Conservation (phyloP, 2,888 invertebrate genomes). For the Pseudeuparius sepicola region DNA sequence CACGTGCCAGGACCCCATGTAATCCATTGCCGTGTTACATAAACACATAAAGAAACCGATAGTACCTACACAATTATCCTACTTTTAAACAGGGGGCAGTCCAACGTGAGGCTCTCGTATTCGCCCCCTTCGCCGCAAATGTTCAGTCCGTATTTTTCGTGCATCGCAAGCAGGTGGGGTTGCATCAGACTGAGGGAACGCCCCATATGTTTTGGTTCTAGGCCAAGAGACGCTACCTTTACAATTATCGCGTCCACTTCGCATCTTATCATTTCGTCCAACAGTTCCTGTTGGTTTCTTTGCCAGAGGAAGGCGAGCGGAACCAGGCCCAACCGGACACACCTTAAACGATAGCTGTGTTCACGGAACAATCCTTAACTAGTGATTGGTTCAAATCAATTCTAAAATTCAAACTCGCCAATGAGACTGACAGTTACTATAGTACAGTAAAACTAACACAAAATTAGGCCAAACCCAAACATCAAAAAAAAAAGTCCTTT, state of each 20-base stretch:
- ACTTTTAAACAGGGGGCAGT: conserved; percentile 92
- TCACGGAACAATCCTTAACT: too few relatives aligned
- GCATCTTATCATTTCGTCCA: conserved; percentile 94
- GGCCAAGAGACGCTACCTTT: conserved; percentile 88
- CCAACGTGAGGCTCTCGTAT: conserved; percentile 94
- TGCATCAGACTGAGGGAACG: conserved; percentile 75
- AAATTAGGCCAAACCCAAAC: too few relatives aligned
- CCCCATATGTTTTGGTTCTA: conserved; percentile 85
- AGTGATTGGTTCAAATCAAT: too few relatives aligned
- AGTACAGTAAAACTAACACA: too few relatives aligned
- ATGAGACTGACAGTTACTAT: too few relatives aligned
- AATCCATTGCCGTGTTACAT: too few relatives aligned
- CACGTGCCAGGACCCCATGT: too few relatives aligned
- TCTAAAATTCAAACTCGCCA: too few relatives aligned
- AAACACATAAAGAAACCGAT: too few relatives aligned
- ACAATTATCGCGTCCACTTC: conserved; percentile 90
- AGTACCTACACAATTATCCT: conserved; percentile 77
- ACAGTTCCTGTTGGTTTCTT: conserved; percentile 84
- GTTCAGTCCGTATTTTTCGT: conserved; percentile 88
- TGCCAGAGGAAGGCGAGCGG: conserved; percentile 94
- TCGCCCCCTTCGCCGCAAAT: conserved; percentile 99
- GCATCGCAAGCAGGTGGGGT: conserved; percentile 78
- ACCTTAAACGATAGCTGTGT: conserved; percentile 46
- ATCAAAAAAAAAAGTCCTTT: too few relatives aligned
- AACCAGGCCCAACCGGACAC: conserved; percentile 78